A percentile compares a stretch with the other conserved stretches of the same genome.
Evolutionary conservation across 2,797 vertebrate species (phyloP).

Genomic region (Halcyon badia): DNA sequence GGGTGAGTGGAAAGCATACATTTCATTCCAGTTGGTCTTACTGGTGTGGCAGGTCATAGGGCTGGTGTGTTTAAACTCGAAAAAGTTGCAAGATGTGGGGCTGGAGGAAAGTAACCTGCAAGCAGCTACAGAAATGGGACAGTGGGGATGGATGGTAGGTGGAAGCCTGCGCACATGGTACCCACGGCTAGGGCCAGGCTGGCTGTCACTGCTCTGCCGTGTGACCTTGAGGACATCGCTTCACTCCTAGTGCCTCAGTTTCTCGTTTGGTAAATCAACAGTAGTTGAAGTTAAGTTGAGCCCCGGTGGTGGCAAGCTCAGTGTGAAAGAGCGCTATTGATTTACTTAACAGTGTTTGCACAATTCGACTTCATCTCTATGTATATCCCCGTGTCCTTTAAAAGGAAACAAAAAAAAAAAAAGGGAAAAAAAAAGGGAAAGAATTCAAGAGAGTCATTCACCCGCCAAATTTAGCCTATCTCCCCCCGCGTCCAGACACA

Average conservation of each 20-base stretch:
- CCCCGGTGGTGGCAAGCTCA: not conserved
- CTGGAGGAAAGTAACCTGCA: not conserved
- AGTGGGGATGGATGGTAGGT: fast-evolving
- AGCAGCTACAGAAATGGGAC: not conserved
- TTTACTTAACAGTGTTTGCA: not conserved
- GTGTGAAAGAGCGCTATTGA: not conserved
- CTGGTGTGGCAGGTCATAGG: not conserved
- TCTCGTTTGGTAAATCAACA: not conserved
- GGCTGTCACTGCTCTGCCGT: not conserved
- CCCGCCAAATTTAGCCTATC: constrained; percentile 39
- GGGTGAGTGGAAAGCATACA: not conserved
- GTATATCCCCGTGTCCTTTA: not conserved
- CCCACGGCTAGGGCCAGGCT: not conserved
- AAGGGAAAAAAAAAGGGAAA: not conserved
- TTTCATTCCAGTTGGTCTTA: not conserved
- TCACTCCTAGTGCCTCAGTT: not conserved
- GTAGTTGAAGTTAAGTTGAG: not conserved
- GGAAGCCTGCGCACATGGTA: not conserved
- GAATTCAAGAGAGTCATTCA: constrained; percentile 5
- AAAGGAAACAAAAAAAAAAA: not conserved
- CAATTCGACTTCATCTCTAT: not conserved
- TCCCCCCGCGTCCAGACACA: not conserved
- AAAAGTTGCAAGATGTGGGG: not conserved
- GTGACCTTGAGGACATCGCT: not conserved
- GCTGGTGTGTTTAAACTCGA: not conserved